These are phyloP conservation scores for Polydrusus tereticollis DNA, from an alignment of 2,888 invertebrate genomes.

Conservation along the genomic window DNA sequence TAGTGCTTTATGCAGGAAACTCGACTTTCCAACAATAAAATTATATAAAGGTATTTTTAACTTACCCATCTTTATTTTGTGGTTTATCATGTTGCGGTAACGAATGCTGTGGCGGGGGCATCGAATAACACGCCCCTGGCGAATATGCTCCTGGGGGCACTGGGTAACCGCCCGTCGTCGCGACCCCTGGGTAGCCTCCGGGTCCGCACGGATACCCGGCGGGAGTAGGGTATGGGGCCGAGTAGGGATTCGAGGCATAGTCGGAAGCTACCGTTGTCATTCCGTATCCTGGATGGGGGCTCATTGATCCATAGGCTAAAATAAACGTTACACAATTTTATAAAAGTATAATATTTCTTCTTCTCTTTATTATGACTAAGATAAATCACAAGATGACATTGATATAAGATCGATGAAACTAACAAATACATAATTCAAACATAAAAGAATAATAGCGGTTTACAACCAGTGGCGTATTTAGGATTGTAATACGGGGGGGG, in stretches of 20 bases:
- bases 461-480: no score
- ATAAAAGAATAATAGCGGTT: no score
- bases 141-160: conserved; percentile 73
- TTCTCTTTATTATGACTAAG: no score
- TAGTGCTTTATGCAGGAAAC: no score
- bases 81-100: conserved; percentile 77
- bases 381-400: no score
- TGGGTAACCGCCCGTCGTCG: conserved; percentile 73
- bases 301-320: conserved; percentile 85
- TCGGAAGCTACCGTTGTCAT: conserved; percentile 83
- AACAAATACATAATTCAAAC: no score
- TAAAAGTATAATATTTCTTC: no score
- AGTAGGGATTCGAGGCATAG: conserved; percentile 81
- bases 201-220: conserved; percentile 70
- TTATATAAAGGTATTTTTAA: conserved; percentile 20
- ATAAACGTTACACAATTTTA: no score
- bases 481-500: no score
- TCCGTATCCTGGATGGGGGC: conserved; percentile 88
- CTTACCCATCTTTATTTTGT: conserved; percentile 78
- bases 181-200: conserved; percentile 68
- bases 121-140: conserved; percentile 81
- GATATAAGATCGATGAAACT: no score
- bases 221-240: conserved; percentile 67
- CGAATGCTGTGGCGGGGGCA: conserved; percentile 87
- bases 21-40: no score